Base-by-base conservation (phyloP, 2,113 vertebrate genomes). In the Poeciliopsis occidentalis region DNA sequence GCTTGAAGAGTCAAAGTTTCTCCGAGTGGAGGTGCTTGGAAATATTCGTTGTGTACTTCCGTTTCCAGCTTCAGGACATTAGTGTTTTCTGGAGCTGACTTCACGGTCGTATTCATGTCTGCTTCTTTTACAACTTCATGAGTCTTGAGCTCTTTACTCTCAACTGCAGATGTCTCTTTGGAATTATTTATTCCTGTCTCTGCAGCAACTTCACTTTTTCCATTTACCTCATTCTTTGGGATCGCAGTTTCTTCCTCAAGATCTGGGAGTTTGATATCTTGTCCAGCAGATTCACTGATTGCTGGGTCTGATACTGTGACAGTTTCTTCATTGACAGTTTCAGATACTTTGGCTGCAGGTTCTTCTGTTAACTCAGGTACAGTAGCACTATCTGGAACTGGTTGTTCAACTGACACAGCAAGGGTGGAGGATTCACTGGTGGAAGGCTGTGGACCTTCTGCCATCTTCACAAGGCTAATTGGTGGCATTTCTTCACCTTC, bases 381-480 rank as follows among this genome's bases (percentile, higher is more conserved):
- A 29, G 41, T 66, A 69, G 90, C 88, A 0, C 90, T 92, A 39
- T 96, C 96, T 0, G 95, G 94, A 88, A 92, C 95, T 73, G 95
- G 94, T 78, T 91, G 94, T 74, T 92, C 95, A 85, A 96, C 95
- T 0, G 95, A 96, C 72, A 94, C 94, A 10, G 91, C 95, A 0
- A 95, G 94, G 0, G 94, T 92, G 24, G 95, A 95, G 82, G 95
- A 95, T 81, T 95, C 95, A 64, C 95, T 93, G 79, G 95, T 95
- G 4, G 95, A 95, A 24, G 94, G 95, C 12, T 95, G 94, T 8
- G 95, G 95, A 0, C 95, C 95, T 69, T 97, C 96, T 0, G 96
- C 95, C 0, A 84, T 89, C 54, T 82, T 91, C 30, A 60, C 11
- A 31, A 79, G 80, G 72, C 44, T 81, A 66, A 93, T 94, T 78